A percentile compares a stretch with the other conserved stretches of the same genome.
Conservation (phyloP, 1,140 invertebrate genomes). For the Caerostris darwini region DNA sequence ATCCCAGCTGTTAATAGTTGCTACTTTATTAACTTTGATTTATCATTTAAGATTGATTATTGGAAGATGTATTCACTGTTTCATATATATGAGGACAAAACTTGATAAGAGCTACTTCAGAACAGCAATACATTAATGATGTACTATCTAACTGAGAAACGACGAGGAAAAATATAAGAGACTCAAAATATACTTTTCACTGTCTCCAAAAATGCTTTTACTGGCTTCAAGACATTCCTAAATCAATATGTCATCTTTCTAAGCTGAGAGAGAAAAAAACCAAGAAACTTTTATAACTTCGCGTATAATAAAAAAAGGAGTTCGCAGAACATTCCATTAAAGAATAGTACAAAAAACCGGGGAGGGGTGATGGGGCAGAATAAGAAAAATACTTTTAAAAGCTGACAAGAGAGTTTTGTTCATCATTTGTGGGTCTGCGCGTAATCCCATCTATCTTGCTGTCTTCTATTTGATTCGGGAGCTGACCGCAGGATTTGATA, state of each 20-base stretch:
- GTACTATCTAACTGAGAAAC: too few species aligned
- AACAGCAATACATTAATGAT: too few species aligned
- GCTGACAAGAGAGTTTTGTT: not conserved
- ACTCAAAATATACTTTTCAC: not conserved
- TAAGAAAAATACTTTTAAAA: not conserved
- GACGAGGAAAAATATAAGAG: too few species aligned
- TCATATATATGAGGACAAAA: too few species aligned
- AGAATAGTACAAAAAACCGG: not conserved
- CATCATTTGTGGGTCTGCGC: conserved; percentile 11
- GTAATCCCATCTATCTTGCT: conserved; percentile 34
- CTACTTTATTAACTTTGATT: too few species aligned
- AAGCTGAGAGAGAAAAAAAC: not conserved
- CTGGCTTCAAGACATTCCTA: not conserved
- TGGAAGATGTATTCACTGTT: too few species aligned
- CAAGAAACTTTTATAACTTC: not conserved
- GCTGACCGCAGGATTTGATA: not conserved
- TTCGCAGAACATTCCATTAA: not conserved
- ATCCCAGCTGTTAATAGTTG: too few species aligned
- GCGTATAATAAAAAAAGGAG: not conserved
- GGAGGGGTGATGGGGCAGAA: not conserved
- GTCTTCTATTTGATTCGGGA: not conserved
- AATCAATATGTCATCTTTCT: not conserved
- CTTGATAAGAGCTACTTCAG: too few species aligned
- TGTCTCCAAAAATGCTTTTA: not conserved
- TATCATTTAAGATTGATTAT: too few species aligned